These are phyloP conservation scores for Dromococcyx pavoninus DNA, from an alignment of 2,797 vertebrate genomes.

Conservation along the genomic window DNA sequence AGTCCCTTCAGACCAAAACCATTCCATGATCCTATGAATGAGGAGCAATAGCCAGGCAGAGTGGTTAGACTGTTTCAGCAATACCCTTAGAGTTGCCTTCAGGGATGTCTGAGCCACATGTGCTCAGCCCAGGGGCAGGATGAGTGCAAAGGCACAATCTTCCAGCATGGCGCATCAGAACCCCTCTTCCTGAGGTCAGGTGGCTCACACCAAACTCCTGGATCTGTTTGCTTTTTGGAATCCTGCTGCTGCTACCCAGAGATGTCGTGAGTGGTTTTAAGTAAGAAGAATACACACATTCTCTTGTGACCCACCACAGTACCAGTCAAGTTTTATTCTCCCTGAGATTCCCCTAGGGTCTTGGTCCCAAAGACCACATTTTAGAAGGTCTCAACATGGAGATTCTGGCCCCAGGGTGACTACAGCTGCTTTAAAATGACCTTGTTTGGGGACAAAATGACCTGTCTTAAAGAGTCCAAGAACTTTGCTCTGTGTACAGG, in stretches of 20 bases:
- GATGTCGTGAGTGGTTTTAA: background rate
- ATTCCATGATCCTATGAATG: too few relatives aligned
- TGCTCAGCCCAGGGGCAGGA: background rate
- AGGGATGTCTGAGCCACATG: background rate
- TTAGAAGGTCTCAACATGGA: background rate
- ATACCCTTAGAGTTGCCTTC: background rate
- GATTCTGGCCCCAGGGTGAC: background rate
- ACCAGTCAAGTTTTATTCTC: background rate
- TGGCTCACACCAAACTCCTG: background rate
- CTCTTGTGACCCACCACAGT: background rate
- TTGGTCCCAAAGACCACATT: background rate
- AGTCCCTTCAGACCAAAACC: too few relatives aligned
- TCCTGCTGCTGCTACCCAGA: background rate
- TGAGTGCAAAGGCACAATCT: rapidly evolving
- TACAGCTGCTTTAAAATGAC: background rate
- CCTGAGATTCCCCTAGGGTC: background rate
- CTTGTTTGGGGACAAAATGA: background rate
- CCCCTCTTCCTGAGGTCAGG: background rate
- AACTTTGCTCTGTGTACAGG: background rate
- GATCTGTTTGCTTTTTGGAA: background rate
- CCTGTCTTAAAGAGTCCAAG: background rate
- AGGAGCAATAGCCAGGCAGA: background rate
- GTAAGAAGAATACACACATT: background rate
- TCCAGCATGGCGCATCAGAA: background rate
- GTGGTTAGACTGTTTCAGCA: background rate